Evolutionary conservation across 2,888 invertebrate genomes (phyloP), one percentile per base, ranked within the genome.

Genomic region (Hirtodrosophila duncani): DNA sequence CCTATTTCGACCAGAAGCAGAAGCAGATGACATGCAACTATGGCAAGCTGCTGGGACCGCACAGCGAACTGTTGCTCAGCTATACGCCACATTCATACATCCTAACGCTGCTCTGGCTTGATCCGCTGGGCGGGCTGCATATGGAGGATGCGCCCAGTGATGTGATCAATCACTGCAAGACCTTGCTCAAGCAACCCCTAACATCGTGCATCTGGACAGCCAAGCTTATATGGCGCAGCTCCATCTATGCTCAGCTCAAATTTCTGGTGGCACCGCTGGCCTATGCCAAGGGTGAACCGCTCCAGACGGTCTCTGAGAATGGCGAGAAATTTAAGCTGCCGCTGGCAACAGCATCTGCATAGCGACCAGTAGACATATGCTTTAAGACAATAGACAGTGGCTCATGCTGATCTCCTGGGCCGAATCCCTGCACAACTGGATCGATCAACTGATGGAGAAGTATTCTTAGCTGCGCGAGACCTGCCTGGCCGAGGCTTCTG

Each of bases 1-100:
- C 94, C 2, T 94, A 97, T 62, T 98, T 94, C 85, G 98, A 99
- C 88, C 94, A 94, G 83, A 99, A 99, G 86, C n/a, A n/a, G n/a
- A 98, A 99, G 85, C 94, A 94, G 82, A 58, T 78, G 23, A 95
- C 96, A 67, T 90, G 98, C 57, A 98, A 98, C 87, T 92, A 93
- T 68, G 90, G 91, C 5, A 90, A 91, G 77, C 89, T 93, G 29
- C 87, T 96, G 50, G 94, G 95, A 3, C 95, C 96, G 2, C 67
- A 74, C 8, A 93, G 94, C 0, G 94, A 93, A 79, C 92, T 94
- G 0, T 88, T 91, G 16, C 87, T 95, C 34, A 88, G 92, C 16
- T 94, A 94, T 82, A 91, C 92, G 61, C 87, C 83, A 50, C 88
- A 84, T 84, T 88, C 88, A 44, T 90, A 91, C 67, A 94, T 94